Percentiles rank a stretch among this genome's conserved stretches.
phyloP scores from a whole-genome alignment of 2,888 invertebrate genomes.

The Thumatha senex region DNA sequence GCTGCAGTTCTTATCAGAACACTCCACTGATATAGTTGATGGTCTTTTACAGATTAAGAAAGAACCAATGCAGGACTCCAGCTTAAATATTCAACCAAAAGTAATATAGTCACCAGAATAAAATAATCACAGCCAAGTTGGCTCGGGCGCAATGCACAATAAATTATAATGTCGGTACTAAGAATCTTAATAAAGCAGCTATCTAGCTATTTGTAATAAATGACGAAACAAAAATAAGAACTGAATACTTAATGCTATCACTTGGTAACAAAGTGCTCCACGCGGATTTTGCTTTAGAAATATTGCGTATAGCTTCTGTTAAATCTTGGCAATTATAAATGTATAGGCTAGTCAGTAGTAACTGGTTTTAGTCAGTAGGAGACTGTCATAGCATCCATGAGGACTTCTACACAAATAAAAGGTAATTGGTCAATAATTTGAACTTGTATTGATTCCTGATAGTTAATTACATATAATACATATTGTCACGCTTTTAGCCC shows the following conservation, averaged over 20 bases:
- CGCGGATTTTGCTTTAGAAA: constrained; percentile 35
- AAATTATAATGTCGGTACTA: constrained; percentile 56
- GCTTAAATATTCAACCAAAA: constrained; percentile 16
- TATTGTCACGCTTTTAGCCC: too few species aligned
- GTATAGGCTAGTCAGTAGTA: too few species aligned
- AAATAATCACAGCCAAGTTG: constrained; percentile 63
- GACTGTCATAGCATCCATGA: too few species aligned
- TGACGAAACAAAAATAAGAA: constrained; percentile 75
- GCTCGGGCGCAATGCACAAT: constrained; percentile 39
- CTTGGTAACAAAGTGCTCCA: not conserved
- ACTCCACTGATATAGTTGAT: too few species aligned
- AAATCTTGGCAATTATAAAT: constrained; percentile 44
- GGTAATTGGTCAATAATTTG: too few species aligned
- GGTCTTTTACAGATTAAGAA: too few species aligned
- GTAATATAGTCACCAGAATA: constrained; percentile 29
- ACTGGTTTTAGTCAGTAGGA: too few species aligned
- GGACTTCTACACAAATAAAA: too few species aligned
- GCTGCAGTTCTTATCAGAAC: too few species aligned
- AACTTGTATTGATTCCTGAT: too few species aligned
- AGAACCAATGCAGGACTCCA: not conserved
- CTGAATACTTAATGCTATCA: constrained; percentile 66
- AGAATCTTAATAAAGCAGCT: constrained; percentile 77
- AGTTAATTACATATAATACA: too few species aligned
- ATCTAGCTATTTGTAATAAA: constrained; percentile 71
- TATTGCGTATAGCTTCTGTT: constrained; percentile 38